These are phyloP conservation scores for Platycnemis pennipes DNA, from an alignment of 2,888 invertebrate genomes.

Conservation along the genomic window DNA sequence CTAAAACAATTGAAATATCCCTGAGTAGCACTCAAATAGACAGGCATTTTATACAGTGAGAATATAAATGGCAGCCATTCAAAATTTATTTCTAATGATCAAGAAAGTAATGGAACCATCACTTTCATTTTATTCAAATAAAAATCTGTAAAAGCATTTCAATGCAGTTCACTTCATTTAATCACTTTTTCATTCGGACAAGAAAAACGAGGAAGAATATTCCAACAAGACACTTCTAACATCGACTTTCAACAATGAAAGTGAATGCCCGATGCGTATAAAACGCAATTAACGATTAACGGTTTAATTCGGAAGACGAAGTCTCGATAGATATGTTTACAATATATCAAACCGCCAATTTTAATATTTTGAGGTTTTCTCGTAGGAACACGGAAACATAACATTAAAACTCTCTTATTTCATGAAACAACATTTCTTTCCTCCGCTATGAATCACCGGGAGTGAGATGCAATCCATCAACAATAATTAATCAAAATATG, in stretches of 20 bases:
- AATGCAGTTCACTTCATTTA: neutral
- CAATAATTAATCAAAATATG: neutral
- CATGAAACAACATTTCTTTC: neutral
- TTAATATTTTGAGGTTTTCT: neutral
- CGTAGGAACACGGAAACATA: neutral
- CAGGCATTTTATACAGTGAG: neutral
- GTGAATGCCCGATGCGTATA: neutral
- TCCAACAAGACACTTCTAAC: neutral
- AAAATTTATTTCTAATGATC: neutral
- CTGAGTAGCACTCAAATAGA: no score
- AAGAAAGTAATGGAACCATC: neutral
- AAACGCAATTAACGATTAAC: neutral
- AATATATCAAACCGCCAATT: neutral
- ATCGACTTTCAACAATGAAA: neutral
- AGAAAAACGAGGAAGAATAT: neutral
- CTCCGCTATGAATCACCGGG: neutral
- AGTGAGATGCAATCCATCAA: neutral
- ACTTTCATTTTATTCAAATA: neutral
- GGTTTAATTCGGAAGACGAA: constrained; percentile 24
- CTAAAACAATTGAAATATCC: no score
- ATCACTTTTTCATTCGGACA: neutral
- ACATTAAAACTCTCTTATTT: neutral
- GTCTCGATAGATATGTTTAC: neutral
- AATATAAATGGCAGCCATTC: neutral
- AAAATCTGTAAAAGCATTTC: no score